Evolutionary conservation across 2,113 vertebrate species (phyloP).

Genomic region (Clupea harengus): DNA sequence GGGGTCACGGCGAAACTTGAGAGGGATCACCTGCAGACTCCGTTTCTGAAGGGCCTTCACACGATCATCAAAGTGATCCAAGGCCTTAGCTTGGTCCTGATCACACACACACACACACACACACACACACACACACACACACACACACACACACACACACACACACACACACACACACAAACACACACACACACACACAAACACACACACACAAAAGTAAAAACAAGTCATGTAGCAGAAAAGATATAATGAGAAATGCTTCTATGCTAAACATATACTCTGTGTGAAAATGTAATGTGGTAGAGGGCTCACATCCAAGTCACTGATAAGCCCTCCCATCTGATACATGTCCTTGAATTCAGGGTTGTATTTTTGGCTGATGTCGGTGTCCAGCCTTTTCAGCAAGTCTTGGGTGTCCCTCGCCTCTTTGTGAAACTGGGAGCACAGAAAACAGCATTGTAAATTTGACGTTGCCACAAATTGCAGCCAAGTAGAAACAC

Average conservation of each 20-base stretch:
- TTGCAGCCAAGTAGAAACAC: neutral
- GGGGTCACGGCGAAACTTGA: conserved; percentile 77
- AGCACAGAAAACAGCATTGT: conserved; percentile 18
- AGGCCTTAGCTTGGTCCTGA: conserved; percentile 91
- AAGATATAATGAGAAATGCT: neutral
- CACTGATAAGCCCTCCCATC: conserved; percentile 81
- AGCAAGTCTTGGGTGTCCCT: conserved; percentile 89
- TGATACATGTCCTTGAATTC: conserved; percentile 95
- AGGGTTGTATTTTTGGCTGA: conserved; percentile 89
- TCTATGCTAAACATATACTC: neutral
- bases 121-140: conserved; percentile 22
- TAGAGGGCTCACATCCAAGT: conserved; percentile 79
- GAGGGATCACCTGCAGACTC: conserved; percentile 83
- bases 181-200: neutral
- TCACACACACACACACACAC: conserved; percentile 35
- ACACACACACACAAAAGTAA: neutral
- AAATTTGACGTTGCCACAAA: neutral
- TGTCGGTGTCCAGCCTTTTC: conserved; percentile 83
- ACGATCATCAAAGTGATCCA: conserved; percentile 83
- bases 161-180: neutral
- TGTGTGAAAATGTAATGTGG: neutral
- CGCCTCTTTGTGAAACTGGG: conserved; percentile 85
- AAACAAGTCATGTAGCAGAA: neutral
- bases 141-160: conserved; percentile 35
- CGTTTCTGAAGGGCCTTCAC: conserved; percentile 81